A percentile compares a stretch with the other conserved stretches of the same genome.
These are phyloP conservation scores for Drosophila chauvacae DNA, from an alignment of 1,140 invertebrate species.

Conservation along the genomic window DNA sequence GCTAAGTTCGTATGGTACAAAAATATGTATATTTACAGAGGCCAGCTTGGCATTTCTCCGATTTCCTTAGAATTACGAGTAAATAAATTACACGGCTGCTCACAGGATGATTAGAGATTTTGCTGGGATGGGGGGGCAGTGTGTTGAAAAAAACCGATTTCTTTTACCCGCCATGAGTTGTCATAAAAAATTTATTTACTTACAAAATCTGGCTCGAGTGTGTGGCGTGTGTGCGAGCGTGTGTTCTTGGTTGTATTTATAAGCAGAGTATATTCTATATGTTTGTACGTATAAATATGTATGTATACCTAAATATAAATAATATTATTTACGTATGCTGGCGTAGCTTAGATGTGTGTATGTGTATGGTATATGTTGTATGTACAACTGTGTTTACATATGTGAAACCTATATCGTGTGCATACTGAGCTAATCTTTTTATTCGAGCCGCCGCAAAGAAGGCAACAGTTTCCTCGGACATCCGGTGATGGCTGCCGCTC, in stretches of 20 bases:
- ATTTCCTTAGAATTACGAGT: slow-evolving; percentile 36
- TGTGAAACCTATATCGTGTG: slow-evolving; percentile 29
- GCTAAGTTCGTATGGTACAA: slow-evolving; percentile 28
- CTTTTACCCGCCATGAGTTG: slow-evolving; percentile 56
- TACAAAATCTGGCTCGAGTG: slow-evolving; percentile 53
- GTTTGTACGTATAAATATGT: slow-evolving; percentile 21
- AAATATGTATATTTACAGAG: slow-evolving; percentile 42
- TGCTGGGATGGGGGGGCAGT: not conserved
- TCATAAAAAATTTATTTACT: slow-evolving; percentile 78
- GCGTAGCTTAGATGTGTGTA: slow-evolving; percentile 10
- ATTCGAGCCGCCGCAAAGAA: slow-evolving; percentile 53
- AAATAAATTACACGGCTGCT: slow-evolving; percentile 30
- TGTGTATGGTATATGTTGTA: slow-evolving; percentile 34
- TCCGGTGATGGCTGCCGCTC: slow-evolving; percentile 34
- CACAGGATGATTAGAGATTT: slow-evolving; percentile 20
- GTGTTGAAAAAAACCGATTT: slow-evolving; percentile 41
- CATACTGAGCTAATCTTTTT: slow-evolving; percentile 50
- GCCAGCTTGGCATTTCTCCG: slow-evolving; percentile 23
- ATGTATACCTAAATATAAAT: slow-evolving; percentile 38
- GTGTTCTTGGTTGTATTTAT: slow-evolving; percentile 44
- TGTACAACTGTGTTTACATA: slow-evolving; percentile 54
- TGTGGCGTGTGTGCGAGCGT: slow-evolving; percentile 16
- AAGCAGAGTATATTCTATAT: slow-evolving; percentile 36
- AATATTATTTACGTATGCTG: slow-evolving; percentile 41
- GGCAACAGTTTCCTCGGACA: slow-evolving; percentile 60